Base-by-base conservation (phyloP, 2,888 invertebrate genomes). In the Neoaliturus tenellus region DNA sequence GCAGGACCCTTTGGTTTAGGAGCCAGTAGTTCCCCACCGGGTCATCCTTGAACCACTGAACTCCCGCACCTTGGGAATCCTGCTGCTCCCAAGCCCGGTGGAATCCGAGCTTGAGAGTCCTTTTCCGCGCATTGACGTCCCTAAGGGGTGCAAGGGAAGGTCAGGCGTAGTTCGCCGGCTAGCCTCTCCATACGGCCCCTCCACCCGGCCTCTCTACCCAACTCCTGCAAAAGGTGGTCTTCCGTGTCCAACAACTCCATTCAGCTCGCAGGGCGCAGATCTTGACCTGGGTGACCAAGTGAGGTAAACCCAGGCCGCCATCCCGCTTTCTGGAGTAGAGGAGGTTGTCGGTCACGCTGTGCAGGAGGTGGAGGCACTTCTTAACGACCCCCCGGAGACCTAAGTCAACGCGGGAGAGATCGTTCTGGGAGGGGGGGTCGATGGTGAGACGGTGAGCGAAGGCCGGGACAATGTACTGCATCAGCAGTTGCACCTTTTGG, bases 291-390 rank as follows among this genome's bases (percentile, higher is more conserved):
- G 75, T 80, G 81, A 88, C 88, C 28, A 89, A 83, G 35, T n/a
- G n/a, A n/a, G n/a, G n/a, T n/a, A n/a, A n/a, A n/a, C n/a, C n/a
- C n/a, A n/a, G n/a, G n/a, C n/a, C n/a, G n/a, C n/a, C n/a, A n/a
- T n/a, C n/a, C n/a, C n/a, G n/a, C n/a, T n/a, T n/a, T n/a, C n/a
- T n/a, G n/a, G n/a, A n/a, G n/a, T n/a, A n/a, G n/a, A n/a, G n/a
- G n/a, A n/a, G n/a, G n/a, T n/a, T n/a, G n/a, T 41, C 23, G 20
- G 5, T 39, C 88, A 86, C 86, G 0, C 82, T 83, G 51, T 87
- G 86, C 39, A 88, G 88, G 80, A 90, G 84, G 86, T 89, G 89
- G 8, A 84, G 8, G 3, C 75, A 39, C 0, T 1, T 35, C n/a
- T 75, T 85, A 0, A 81, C 28, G 5, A 55, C 0, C 5, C 31